These are phyloP conservation scores for Caerostris extrusa DNA, from an alignment of 1,140 invertebrate species.

Conservation along the genomic window DNA sequence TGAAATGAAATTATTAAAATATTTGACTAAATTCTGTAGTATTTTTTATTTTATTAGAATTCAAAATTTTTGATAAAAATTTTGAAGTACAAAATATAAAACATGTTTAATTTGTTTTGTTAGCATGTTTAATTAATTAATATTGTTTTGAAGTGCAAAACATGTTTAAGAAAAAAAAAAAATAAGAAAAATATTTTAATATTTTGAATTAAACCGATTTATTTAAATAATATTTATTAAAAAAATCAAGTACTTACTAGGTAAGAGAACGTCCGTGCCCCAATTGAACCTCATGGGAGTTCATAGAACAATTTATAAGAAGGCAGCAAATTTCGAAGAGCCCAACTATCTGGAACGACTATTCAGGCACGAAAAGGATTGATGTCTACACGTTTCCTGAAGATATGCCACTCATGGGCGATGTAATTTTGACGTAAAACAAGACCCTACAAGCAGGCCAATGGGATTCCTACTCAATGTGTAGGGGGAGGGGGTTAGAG, in stretches of 20 bases:
- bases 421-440: neutral
- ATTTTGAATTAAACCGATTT: neutral
- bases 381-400: constrained; percentile 36
- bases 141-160: too few species aligned
- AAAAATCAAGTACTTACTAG: constrained; percentile 32
- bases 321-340: neutral
- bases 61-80: too few species aligned
- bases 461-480: constrained; percentile 19
- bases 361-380: constrained; percentile 18
- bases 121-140: too few species aligned
- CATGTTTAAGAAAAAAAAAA: neutral
- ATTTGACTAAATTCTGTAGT: too few species aligned
- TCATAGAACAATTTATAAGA: neutral
- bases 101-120: too few species aligned
- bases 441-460: neutral
- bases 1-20: too few species aligned
- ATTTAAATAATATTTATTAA: neutral
- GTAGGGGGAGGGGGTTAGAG: neutral
- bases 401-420: neutral
- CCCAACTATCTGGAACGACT: neutral
- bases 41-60: too few species aligned
- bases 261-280: constrained; percentile 3
- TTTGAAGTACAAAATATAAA: too few species aligned
- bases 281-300: constrained; percentile 58
- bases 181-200: neutral